Evolutionary conservation across 2,888 invertebrate genomes (phyloP), one percentile per base, ranked within the genome.

Genomic region (Agrypnus murinus): DNA sequence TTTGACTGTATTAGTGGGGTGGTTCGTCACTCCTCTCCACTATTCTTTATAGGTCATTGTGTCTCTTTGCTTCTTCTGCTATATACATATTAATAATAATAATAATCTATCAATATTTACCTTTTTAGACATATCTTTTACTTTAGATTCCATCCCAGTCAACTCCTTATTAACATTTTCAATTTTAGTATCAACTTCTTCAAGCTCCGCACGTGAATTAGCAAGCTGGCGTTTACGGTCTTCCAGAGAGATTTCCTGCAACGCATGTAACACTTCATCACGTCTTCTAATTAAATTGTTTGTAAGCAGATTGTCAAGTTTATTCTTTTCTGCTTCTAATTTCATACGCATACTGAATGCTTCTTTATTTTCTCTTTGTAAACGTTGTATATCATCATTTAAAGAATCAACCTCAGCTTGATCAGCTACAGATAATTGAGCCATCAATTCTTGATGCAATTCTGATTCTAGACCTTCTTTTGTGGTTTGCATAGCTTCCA

Each of bases 401-500:
- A 99, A 87, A 63, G 93, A 92, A 85, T 99, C 98, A 59, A 99
- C 97, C 86, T 98, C 92, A 5, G 90, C 90, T 81, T 98, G 98
- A 87, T 99, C 99, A 38, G 95, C 92, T 0, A 92, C 93, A 0
- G 97, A 96, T 34, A 99, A 88, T 79, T 97, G 98, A 32, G 97
- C 94, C 89, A 98, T 91, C 15, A 99, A 87, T 83, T 96, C 96
- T 87, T 96, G 96, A 84, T 97, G 97, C 59, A 99, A 86, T 83
- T 98, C 98, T 3, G 95, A 95, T 85, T 97, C 96, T 34, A 98
- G 87, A 0, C 97, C 97, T 78, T 96, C 93, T 81, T 95, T 96
- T 0, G 98, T 97, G 15, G 96, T 95, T 84, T 95, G 94, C 97
- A 99, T 98, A 0, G 97, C 96, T 83, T 98, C 98, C 63, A 98